Evolutionary conservation across 2,888 invertebrate species (phyloP).

Genomic region (Cacoxenus indagator): DNA sequence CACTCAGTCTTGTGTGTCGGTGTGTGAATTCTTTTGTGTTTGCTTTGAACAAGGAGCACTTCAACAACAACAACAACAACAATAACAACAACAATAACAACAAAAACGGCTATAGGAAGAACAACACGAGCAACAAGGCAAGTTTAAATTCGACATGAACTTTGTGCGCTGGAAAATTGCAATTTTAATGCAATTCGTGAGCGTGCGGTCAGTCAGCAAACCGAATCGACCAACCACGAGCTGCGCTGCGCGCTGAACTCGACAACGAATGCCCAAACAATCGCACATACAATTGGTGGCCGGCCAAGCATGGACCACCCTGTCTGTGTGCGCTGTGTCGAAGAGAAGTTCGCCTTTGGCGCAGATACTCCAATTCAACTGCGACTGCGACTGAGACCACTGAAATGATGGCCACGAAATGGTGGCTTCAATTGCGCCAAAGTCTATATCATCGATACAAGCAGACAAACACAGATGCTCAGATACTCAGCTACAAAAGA

Average conservation of each 20-base stretch:
- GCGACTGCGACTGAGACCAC: background rate
- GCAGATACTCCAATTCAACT: background rate
- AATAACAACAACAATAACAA: background rate
- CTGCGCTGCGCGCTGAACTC: background rate
- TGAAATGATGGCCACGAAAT: background rate
- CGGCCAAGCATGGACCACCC: conserved; percentile 11
- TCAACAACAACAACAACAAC: background rate
- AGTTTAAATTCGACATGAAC: conserved; percentile 62
- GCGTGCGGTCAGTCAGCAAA: conserved; percentile 40
- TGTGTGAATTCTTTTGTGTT: conserved; percentile 4
- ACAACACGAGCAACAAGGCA: conserved; percentile 1
- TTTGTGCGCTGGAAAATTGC: conserved; percentile 65
- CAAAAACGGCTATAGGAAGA: background rate
- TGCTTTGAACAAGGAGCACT: background rate
- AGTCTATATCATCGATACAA: background rate
- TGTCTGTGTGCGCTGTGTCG: background rate
- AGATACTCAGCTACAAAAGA: background rate
- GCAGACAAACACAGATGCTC: background rate
- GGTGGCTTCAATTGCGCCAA: background rate
- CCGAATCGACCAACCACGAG: conserved; percentile 8
- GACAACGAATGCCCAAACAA: conserved; percentile 3
- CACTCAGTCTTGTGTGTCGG: background rate
- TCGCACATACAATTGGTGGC: conserved; percentile 20
- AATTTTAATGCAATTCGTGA: conserved; percentile 70
- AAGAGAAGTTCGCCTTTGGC: background rate